Evolutionary conservation across 2,888 invertebrate genomes (phyloP).

Genomic region (Acrobeloides nanus): DNA sequence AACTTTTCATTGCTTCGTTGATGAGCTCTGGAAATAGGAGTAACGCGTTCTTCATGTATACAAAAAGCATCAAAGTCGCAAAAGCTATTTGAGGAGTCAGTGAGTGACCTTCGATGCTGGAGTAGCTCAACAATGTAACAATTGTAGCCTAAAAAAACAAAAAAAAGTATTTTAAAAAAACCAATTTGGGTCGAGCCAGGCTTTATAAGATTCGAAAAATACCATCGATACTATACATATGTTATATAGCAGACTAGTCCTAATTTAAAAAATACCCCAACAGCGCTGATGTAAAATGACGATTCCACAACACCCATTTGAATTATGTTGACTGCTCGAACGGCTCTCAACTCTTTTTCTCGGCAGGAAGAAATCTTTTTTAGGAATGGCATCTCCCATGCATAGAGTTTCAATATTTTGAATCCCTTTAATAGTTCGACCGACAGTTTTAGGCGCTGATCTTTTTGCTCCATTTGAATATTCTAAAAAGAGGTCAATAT

Average conservation of each 20-base stretch:
- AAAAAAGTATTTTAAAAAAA: too few species aligned
- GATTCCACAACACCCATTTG: constrained; percentile 13
- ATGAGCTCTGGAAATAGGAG: constrained; percentile 63
- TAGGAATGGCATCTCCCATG: constrained; percentile 29
- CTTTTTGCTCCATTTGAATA: constrained; percentile 28
- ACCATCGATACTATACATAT: too few species aligned
- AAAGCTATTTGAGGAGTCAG: constrained; percentile 67
- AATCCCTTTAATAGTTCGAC: constrained; percentile 31
- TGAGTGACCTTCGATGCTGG: constrained; percentile 63
- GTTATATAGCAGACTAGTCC: too few species aligned
- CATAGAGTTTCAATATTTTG: constrained; percentile 28
- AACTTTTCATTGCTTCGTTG: constrained; percentile 14
- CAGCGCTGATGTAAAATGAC: too few species aligned
- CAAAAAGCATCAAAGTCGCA: constrained; percentile 78
- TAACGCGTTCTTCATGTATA: constrained; percentile 71
- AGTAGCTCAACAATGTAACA: constrained; percentile 72
- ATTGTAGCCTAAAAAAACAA: constrained; percentile 19
- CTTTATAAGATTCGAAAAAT: too few species aligned
- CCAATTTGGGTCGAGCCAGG: too few species aligned
- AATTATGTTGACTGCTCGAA: constrained; percentile 18
- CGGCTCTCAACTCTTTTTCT: constrained; percentile 19
- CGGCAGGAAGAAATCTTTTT: constrained; percentile 19
- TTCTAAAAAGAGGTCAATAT: constrained; percentile 10
- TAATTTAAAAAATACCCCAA: too few species aligned
- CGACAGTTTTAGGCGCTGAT: constrained; percentile 31